phyloP scores from a whole-genome alignment of 1,140 invertebrate genomes.

The Pogonomyrmex californicus region DNA sequence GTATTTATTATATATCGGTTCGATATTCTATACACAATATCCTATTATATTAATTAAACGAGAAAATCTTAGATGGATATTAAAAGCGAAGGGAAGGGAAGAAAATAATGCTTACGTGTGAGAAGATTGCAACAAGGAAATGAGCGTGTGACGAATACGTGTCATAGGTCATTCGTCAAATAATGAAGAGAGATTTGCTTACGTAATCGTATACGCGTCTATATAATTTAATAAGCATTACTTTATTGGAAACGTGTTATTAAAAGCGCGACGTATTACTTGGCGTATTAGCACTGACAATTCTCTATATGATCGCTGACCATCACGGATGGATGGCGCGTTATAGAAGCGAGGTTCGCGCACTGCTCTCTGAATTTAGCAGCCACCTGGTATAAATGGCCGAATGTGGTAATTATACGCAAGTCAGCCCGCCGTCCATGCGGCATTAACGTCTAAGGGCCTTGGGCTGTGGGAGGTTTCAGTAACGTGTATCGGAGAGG shows the following conservation, averaged over 20 bases:
- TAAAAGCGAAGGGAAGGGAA: not conserved
- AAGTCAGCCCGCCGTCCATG: conserved; percentile 66
- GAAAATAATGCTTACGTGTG: not conserved
- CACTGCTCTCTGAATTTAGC: conserved; percentile 47
- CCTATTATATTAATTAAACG: not conserved
- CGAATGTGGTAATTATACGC: conserved; percentile 69
- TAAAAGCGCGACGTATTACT: conserved; percentile 38
- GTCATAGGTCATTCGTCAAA: not conserved
- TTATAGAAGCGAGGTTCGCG: conserved; percentile 6
- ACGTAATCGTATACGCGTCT: not conserved
- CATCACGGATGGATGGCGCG: conserved; percentile 17
- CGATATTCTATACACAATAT: not conserved
- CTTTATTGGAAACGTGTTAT: not conserved
- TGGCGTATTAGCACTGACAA: conserved; percentile 25
- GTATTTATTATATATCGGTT: conserved; percentile 27
- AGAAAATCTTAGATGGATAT: not conserved
- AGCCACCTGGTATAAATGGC: conserved; percentile 70
- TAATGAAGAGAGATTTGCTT: not conserved
- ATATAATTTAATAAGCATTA: not conserved
- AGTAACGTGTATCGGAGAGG: conserved; percentile 61
- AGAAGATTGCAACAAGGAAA: conserved; percentile 21
- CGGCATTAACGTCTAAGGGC: conserved; percentile 62
- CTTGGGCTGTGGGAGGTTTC: conserved; percentile 71
- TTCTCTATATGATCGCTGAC: not conserved
- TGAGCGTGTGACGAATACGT: not conserved